A percentile compares a stretch with the other conserved stretches of the same genome.
Conservation (phyloP, 2,797 vertebrate genomes). For the Liparis tanakae region DNA sequence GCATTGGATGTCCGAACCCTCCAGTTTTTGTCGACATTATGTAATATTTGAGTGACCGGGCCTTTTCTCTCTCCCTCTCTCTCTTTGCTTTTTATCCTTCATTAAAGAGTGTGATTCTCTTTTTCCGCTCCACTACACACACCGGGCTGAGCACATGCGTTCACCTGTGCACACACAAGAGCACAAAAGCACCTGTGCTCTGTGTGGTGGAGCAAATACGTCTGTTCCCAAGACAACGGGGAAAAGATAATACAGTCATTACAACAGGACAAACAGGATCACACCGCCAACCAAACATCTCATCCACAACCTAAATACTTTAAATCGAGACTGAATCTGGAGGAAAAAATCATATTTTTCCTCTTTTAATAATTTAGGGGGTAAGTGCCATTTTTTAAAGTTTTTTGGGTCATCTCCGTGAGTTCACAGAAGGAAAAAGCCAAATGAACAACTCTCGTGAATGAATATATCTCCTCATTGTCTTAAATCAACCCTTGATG, state of each 20-base stretch:
- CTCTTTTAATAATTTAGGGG: not conserved
- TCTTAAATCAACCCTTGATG: not conserved
- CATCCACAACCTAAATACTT: constrained; percentile 59
- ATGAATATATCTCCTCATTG: not conserved
- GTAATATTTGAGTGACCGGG: constrained; percentile 26
- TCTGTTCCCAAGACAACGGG: constrained; percentile 79
- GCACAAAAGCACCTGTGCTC: constrained; percentile 72
- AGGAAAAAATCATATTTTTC: constrained; percentile 1
- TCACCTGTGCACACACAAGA: constrained; percentile 75
- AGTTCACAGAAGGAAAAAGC: not conserved
- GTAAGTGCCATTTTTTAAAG: not conserved
- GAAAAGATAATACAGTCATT: constrained; percentile 77
- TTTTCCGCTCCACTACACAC: constrained; percentile 34
- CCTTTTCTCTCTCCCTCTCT: constrained; percentile 1
- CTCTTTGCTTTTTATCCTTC: constrained; percentile 28
- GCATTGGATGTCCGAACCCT: not conserved
- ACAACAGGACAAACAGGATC: constrained; percentile 75
- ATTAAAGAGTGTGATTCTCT: constrained; percentile 30
- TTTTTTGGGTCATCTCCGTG: not conserved
- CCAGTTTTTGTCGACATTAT: constrained; percentile 25
- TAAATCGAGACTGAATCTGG: constrained; percentile 6
- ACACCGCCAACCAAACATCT: constrained; percentile 57
- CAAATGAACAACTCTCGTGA: not conserved
- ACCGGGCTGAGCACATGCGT: constrained; percentile 18
- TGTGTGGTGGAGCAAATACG: constrained; percentile 68